Base-by-base conservation (phyloP, 2,113 vertebrate genomes). In the Pagrus major region DNA sequence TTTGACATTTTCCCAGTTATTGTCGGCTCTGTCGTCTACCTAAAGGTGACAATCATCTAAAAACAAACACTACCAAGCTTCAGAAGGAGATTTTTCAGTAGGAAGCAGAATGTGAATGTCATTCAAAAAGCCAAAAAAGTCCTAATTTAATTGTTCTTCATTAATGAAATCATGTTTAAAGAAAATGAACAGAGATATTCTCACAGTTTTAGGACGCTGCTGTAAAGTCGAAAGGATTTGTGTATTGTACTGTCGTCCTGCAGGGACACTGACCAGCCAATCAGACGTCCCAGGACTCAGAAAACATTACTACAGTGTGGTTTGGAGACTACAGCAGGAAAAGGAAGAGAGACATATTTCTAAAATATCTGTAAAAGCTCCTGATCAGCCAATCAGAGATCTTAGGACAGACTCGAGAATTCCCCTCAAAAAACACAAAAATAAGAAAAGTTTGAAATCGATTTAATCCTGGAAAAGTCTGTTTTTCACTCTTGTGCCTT, bases 261-360 rank as follows among this genome's bases (percentile, higher is more conserved):
- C 20, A 33, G 81, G 39, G 42, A 86, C 80, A 39, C 83, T 91
- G 86, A 88, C 72, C 89, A 78, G 23, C 83, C 83, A 91, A 88
- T 91, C 87, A 84, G 87, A 46, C 52, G 85, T 29, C 59, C 85
- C 23, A 0, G 5, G 29, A 23, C 69, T 44, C 20, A 21, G 21
- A 31, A n/a, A n/a, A 27, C 58, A 27, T 16, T 6, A 9, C 27
- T 8, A 1, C 10, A 35, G 21, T 18, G 16, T 9, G 18, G 10
- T 47, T 46, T n/a, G n/a, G 20, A 20, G 3, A 31, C 51, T 37
- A 18, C 31, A 67, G 46, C 46, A 51, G 33, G 31, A n/a, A n/a
- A 14, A 69, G 14, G 9, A 54, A 52, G 21, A 15, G 15, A 20
- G 23, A 25, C n/a, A 6, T 6, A n/a, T 35, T 35, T 3, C 20